Evolutionary conservation across 2,888 invertebrate genomes (phyloP).

Genomic region (Drosophila setosimentum): DNA sequence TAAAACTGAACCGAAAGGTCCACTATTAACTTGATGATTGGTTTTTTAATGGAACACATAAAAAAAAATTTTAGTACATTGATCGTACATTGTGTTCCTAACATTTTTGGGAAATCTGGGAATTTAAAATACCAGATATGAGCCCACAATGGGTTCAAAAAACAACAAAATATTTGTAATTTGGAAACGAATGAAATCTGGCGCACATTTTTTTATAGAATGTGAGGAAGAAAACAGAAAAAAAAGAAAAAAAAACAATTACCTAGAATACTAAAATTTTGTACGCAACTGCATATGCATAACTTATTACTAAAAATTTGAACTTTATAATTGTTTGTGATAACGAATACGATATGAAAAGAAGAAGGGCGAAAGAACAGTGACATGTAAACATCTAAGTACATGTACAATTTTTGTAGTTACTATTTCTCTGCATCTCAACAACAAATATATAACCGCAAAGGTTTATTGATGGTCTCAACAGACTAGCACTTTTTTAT

Average conservation of each 20-base stretch:
- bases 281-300: constrained; percentile 70
- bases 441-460: constrained; percentile 64
- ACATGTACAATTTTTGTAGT: constrained; percentile 66
- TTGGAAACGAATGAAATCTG: constrained; percentile 64
- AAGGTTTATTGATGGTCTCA: constrained; percentile 56
- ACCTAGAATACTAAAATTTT: constrained; percentile 73
- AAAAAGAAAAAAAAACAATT: constrained; percentile 35
- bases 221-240: constrained; percentile 12
- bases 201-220: constrained; percentile 55
- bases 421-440: constrained; percentile 73
- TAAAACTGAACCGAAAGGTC: constrained; percentile 48
- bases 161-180: constrained; percentile 59
- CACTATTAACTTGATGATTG: constrained; percentile 46
- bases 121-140: constrained; percentile 35
- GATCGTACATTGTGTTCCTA: constrained; percentile 28
- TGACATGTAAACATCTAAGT: constrained; percentile 14
- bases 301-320: constrained; percentile 72
- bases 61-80: constrained; percentile 10
- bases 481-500: constrained; percentile 75
- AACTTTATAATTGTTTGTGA: constrained; percentile 81
- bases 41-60: constrained; percentile 50
- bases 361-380: constrained; percentile 11
- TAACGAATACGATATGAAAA: constrained; percentile 60
- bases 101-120: constrained; percentile 47
- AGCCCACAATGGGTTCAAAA: constrained; percentile 31